phyloP scores from a whole-genome alignment of 2,888 invertebrate genomes.

The Psylliodes chrysocephalus region DNA sequence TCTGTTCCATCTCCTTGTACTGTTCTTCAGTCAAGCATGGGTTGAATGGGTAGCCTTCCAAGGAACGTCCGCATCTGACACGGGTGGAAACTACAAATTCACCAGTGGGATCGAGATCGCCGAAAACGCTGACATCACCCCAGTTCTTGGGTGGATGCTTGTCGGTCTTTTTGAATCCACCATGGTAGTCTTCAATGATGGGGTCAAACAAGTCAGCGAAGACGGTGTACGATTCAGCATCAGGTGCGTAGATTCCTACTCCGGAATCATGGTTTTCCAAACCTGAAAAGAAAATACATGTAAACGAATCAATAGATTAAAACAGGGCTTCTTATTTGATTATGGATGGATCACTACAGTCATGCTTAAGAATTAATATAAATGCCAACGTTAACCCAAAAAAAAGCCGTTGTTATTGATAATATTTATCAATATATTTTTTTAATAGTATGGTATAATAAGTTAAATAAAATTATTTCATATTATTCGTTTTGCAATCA shows the following conservation, averaged over 20 bases:
- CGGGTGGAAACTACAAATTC: constrained; percentile 95
- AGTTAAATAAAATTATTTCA: too few relatives aligned
- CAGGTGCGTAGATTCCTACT: constrained; percentile 97
- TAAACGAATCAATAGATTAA: too few relatives aligned
- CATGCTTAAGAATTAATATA: too few relatives aligned
- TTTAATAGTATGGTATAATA: too few relatives aligned
- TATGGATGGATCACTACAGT: too few relatives aligned
- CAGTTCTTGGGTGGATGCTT: constrained; percentile 95
- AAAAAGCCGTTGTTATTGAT: too few relatives aligned
- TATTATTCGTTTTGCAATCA: too few relatives aligned
- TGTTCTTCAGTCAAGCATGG: constrained; percentile 96
- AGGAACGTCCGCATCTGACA: constrained; percentile 94
- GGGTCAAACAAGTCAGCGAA: constrained; percentile 96
- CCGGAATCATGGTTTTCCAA: constrained; percentile 96
- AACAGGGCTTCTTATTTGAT: too few relatives aligned
- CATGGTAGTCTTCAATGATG: constrained; percentile 97
- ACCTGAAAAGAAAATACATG: constrained; percentile 67
- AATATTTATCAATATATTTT: too few relatives aligned
- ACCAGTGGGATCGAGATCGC: constrained; percentile 91
- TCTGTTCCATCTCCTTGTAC: constrained; percentile 97
- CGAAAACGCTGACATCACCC: constrained; percentile 90
- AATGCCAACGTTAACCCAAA: too few relatives aligned
- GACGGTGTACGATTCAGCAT: constrained; percentile 93
- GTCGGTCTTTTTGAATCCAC: constrained; percentile 93
- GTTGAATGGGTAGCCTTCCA: constrained; percentile 97